These are phyloP conservation scores for Thymelicus lineola DNA, from an alignment of 2,888 invertebrate genomes.

Conservation along the genomic window DNA sequence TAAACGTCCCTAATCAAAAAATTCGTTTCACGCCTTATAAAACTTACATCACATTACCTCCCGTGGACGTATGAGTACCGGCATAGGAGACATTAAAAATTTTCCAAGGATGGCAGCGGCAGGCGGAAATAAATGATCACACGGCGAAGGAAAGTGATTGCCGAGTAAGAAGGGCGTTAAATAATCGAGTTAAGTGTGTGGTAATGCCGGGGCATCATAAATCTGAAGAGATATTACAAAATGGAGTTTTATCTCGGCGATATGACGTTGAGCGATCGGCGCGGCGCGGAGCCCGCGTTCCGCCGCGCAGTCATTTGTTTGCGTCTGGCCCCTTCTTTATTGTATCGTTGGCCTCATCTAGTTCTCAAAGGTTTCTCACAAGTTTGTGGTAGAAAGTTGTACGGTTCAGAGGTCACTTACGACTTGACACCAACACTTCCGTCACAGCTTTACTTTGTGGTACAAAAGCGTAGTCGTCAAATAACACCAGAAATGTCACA, in stretches of 20 bases:
- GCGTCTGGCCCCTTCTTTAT: slow-evolving; percentile 21
- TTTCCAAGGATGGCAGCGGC: slow-evolving; percentile 12
- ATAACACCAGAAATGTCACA: no score
- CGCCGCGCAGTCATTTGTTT: slow-evolving; percentile 36
- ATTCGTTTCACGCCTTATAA: not conserved
- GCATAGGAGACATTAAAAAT: slow-evolving; percentile 24
- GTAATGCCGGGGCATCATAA: slow-evolving; percentile 58
- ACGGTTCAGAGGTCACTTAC: no score
- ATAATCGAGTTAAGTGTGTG: slow-evolving; percentile 61
- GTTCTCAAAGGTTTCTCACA: not conserved
- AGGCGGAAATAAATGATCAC: slow-evolving; percentile 43
- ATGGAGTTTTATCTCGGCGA: slow-evolving; percentile 65
- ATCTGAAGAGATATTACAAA: slow-evolving; percentile 66
- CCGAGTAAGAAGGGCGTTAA: slow-evolving; percentile 49
- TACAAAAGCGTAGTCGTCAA: no score
- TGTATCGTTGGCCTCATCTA: slow-evolving; percentile 26
- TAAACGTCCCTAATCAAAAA: not conserved
- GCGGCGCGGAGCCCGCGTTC: slow-evolving; percentile 17
- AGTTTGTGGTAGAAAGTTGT: no score
- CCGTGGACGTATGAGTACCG: not conserved
- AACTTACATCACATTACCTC: not conserved
- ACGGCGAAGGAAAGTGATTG: slow-evolving; percentile 42
- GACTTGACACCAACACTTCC: no score
- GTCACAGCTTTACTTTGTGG: no score
- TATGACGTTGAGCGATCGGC: slow-evolving; percentile 70